A percentile compares a stretch with the other conserved stretches of the same genome.
Conservation (phyloP, 2,113 vertebrate genomes). For the Platysteira castanea region DNA sequence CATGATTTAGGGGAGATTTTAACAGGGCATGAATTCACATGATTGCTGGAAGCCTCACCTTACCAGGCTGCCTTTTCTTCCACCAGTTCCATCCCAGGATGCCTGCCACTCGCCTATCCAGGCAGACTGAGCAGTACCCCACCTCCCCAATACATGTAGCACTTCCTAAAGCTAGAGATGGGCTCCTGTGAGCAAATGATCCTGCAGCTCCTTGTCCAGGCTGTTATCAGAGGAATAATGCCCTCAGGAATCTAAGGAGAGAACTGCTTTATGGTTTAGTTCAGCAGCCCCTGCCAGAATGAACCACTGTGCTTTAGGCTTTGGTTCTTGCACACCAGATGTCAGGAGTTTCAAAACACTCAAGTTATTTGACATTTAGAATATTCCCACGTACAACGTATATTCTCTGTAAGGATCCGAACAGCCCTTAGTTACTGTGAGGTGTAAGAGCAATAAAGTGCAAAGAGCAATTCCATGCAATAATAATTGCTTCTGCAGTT, state of each 20-base stretch:
- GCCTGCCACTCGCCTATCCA: background rate
- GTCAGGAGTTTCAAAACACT: background rate
- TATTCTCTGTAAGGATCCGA: background rate
- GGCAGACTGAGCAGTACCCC: background rate
- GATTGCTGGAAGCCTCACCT: rapidly evolving
- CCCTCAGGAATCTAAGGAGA: background rate
- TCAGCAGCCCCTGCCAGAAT: background rate
- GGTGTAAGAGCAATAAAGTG: background rate
- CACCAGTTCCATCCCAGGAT: background rate
- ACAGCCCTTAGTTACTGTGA: background rate
- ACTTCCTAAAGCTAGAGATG: background rate
- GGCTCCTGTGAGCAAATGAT: rapidly evolving
- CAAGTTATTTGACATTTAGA: background rate
- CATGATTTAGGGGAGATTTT: background rate
- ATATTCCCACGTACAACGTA: rapidly evolving
- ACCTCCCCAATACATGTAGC: rapidly evolving
- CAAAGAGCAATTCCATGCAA: background rate
- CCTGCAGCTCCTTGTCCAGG: background rate
- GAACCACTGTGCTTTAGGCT: background rate
- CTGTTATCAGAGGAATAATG: background rate
- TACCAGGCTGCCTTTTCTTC: background rate
- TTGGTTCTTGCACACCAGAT: background rate
- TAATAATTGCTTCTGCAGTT: background rate
- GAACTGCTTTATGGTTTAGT: background rate
- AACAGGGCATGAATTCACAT: background rate